A percentile compares a stretch with the other conserved stretches of the same genome.
These are phyloP conservation scores for Sebastes fasciatus DNA, from an alignment of 2,113 vertebrate genomes.

Conservation along the genomic window DNA sequence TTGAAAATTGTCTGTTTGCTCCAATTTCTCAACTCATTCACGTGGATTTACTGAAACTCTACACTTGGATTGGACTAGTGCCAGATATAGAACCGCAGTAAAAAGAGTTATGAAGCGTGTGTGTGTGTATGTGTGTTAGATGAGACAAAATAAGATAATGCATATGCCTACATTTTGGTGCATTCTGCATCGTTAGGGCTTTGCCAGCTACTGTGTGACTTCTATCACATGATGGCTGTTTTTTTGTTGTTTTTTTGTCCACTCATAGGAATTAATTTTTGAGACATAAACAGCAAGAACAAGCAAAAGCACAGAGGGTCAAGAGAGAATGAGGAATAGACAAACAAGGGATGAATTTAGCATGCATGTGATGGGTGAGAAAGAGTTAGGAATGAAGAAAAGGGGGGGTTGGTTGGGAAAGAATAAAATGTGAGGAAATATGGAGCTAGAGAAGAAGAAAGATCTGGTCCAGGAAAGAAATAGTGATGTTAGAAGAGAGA, in stretches of 20 bases:
- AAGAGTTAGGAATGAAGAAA: slow-evolving; percentile 17
- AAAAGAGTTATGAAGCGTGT: not conserved
- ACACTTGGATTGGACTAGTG: not conserved
- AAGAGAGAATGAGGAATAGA: slow-evolving; percentile 14
- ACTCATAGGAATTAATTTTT: slow-evolving; percentile 82
- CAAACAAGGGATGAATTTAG: slow-evolving; percentile 37
- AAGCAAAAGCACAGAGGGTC: not conserved
- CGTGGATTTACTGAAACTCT: not conserved
- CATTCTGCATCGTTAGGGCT: slow-evolving; percentile 53
- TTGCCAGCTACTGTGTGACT: slow-evolving; percentile 79
- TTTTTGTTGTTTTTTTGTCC: slow-evolving; percentile 30
- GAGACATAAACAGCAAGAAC: slow-evolving; percentile 25
- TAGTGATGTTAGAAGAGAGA: not conserved
- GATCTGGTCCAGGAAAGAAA: not conserved
- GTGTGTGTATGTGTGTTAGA: not conserved
- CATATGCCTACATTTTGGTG: slow-evolving; percentile 19
- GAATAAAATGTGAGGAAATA: not conserved
- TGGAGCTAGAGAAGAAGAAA: not conserved
- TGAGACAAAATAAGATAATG: no score
- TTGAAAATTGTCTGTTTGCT: slow-evolving; percentile 12
- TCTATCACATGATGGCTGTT: slow-evolving; percentile 84
- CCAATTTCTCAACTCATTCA: slow-evolving; percentile 7
- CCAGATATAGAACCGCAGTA: slow-evolving; percentile 3
- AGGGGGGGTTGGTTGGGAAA: slow-evolving; percentile 19
- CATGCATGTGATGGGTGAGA: not conserved